Percentiles rank a stretch among this genome's conserved stretches.
phyloP scores from a whole-genome alignment of 2,888 invertebrate species.

The Hetaerina titia region DNA sequence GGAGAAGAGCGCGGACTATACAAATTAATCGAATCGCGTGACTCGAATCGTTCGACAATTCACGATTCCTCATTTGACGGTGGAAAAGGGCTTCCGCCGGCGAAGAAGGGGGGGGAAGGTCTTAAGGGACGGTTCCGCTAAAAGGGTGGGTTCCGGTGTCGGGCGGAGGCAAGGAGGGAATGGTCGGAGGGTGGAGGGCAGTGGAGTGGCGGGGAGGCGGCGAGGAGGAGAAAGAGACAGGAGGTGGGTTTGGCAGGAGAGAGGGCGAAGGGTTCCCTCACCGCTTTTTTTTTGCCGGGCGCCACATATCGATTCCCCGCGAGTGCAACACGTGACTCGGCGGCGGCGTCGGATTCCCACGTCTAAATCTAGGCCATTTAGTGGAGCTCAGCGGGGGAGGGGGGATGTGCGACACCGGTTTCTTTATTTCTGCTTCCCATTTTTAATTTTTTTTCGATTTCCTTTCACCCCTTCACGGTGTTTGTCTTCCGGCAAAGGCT shows the following conservation, averaged over 20 bases:
- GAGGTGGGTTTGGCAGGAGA: not conserved
- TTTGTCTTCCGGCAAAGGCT: constrained; percentile 27
- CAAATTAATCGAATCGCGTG: not conserved
- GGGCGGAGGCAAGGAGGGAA: not conserved
- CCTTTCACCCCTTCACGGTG: not conserved
- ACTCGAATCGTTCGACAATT: not conserved
- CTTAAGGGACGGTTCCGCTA: not conserved
- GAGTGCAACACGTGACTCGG: constrained; percentile 33
- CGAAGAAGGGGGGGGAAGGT: not conserved
- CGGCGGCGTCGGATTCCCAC: not conserved
- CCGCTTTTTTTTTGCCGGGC: not conserved
- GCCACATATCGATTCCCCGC: constrained; percentile 4
- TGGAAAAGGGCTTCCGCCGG: not conserved
- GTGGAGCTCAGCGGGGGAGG: not conserved
- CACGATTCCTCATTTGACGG: not conserved
- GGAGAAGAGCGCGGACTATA: too few relatives aligned
- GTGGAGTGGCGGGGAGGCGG: not conserved
- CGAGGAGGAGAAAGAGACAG: too few relatives aligned
- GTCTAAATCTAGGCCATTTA: constrained; percentile 39
- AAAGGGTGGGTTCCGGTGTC: not conserved
- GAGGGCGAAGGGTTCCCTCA: not conserved
- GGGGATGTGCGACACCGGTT: not conserved
- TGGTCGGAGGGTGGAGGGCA: not conserved
- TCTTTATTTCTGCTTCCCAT: not conserved
- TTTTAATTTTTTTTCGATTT: not conserved